Percentiles rank a stretch among this genome's conserved stretches.
phyloP scores from a whole-genome alignment of 2,797 vertebrate species.

The Lutra lutra region DNA sequence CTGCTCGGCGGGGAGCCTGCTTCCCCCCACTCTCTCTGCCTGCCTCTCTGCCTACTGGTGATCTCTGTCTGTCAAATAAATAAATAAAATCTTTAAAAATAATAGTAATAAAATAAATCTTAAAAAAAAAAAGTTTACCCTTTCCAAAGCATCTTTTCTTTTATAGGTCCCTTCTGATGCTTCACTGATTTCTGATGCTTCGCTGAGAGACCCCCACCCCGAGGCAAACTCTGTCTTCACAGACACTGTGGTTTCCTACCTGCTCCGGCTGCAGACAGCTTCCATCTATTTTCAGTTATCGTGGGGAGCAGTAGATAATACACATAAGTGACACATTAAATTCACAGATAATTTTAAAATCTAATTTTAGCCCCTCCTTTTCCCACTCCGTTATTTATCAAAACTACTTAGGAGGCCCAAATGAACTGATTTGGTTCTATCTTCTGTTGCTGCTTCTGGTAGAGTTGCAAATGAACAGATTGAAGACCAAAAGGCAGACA shows the following conservation, averaged over 20 bases:
- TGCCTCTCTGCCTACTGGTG: too few relatives aligned
- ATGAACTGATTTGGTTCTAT: not conserved
- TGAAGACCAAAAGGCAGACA: not conserved
- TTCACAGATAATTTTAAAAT: not conserved
- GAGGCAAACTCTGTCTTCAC: not conserved
- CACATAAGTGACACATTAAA: not conserved
- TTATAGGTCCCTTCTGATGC: not conserved
- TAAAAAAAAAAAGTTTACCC: not conserved
- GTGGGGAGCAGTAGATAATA: not conserved
- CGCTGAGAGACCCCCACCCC: not conserved
- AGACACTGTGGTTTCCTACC: not conserved
- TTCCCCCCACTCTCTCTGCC: too few relatives aligned
- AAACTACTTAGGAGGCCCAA: not conserved
- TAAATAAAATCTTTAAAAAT: too few relatives aligned
- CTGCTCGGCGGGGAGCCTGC: too few relatives aligned
- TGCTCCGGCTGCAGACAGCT: not conserved
- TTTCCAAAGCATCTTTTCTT: not conserved
- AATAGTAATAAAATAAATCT: not conserved
- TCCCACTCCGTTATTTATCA: not conserved
- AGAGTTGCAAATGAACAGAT: not conserved
- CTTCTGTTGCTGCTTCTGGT: not conserved
- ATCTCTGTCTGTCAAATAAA: too few relatives aligned
- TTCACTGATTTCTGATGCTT: too few relatives aligned
- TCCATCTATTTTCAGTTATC: not conserved
- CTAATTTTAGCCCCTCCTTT: slow-evolving; percentile 3